Evolutionary conservation across 2,888 invertebrate species (phyloP), one percentile per base, ranked within the genome.

Genomic region (Spilosoma lubricipeda): DNA sequence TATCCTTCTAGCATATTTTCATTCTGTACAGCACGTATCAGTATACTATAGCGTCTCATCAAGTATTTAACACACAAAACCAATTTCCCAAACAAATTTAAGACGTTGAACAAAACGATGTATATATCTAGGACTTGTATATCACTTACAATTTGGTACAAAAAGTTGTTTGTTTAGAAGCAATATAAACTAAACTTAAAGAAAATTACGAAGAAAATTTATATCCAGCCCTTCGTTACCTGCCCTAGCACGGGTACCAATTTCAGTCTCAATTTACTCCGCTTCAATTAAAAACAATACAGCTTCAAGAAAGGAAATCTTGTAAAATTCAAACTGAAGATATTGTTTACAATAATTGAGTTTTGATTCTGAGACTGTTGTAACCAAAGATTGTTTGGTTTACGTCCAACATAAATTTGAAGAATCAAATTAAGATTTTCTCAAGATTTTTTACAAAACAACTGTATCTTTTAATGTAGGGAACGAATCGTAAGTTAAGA

Each of bases 161-260:
- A 23, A n/a, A 48, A 73, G 30, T 56, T 59, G 39, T 59, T 73
- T 70, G 70, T 71, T 74, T 70, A 30, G 67, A 64, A 76, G 63
- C 45, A 70, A 63, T 56, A 45, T 48, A 70, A 74, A 72, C n/a
- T 72, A 68, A n/a, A 71, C 30, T 67, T 70, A 48, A 71, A 66
- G 39, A 72, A n/a, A 66, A 73, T 81, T 73, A 71, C 30, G 15
- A 23, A 63, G 33, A 52, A 63, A 71, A 75, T 77, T 59, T 71
- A 67, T 64, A 68, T 67, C 13, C 9, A 11, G 63, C 65, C 18
- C 70, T 72, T 77, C 42, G 33, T 68, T 67, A 63, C 68, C 68
- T 63, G 63, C 63, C 56, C 30, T 36, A 42, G 72, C 27, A 36
- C 36, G 33, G 36, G 36, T 30, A 66, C 70, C 70, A 70, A 74